These are phyloP conservation scores for Anoplopoma fimbria DNA, from an alignment of 2,113 vertebrate genomes.

Conservation along the genomic window DNA sequence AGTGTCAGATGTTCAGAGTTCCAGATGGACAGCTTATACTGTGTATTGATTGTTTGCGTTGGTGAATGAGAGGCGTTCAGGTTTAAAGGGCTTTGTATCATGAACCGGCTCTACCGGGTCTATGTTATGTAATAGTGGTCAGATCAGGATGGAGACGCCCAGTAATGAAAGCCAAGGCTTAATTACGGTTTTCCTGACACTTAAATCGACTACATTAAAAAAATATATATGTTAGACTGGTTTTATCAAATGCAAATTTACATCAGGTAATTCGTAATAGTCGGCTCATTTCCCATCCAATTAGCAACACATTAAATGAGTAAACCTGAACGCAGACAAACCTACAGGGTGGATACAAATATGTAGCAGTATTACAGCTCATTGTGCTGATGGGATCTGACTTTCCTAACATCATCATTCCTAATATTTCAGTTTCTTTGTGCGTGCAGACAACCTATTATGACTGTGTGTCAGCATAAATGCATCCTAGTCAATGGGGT, in stretches of 20 bases:
- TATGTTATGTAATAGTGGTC: background rate
- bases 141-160: background rate
- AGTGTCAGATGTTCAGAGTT: no score
- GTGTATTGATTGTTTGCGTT: background rate
- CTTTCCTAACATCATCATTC: background rate
- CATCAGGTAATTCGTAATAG: background rate
- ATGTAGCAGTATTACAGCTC: background rate
- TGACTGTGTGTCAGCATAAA: background rate
- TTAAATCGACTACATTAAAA: no score
- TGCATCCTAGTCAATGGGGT: background rate
- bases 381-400: background rate
- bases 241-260: no score
- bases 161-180: background rate
- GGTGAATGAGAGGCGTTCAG: background rate
- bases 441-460: background rate
- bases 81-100: background rate
- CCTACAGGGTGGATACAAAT: background rate
- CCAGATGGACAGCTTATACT: background rate
- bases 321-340: background rate
- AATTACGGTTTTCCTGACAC: no score
- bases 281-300: background rate
- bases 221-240: no score
- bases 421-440: background rate
- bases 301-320: background rate
- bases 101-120: background rate